Base-by-base conservation (phyloP, 2,113 vertebrate species). In the Notothenia coriiceps region DNA sequence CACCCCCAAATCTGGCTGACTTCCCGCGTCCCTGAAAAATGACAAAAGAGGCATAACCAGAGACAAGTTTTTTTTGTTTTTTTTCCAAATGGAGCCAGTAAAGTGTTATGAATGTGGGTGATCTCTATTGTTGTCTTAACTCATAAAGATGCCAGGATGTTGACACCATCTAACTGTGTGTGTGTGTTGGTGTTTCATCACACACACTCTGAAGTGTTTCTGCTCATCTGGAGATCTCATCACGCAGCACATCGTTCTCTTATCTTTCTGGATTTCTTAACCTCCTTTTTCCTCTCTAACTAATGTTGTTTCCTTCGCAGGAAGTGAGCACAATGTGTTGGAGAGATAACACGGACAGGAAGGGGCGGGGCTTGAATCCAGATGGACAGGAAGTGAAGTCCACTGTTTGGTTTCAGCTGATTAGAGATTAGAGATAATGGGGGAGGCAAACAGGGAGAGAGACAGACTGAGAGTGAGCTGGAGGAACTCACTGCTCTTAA, bases 321-420 rank as follows among this genome's bases (percentile, higher is more conserved):
- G 91, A 94, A 92, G 88, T 44, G 49, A 81, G 44, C 86, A 93
- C 93, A 94, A 94, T 94, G 90, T 88, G 89, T 85, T 67, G 50
- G 75, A 70, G 74, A 85, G 92, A 94, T 91, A 94, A 92, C 79
- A 20, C 20, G 6, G 76, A 77, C 89, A 88, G 91, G 91, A 92
- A 92, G 85, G 72, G 92, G 90, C 83, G 85, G 89, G 86, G 10
- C 70, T 77, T 91, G 15, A 13, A 1, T 67, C 77, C 89, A 89
- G 84, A 89, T 87, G 90, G 80, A 83, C 87, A 81, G 93, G 93
- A 92, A 93, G 86, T 79, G 3, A 25, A 70, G 55, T 57, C 40
- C 44, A 29, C 50, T 85, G 90, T 91, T 92, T 91, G 71, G 83
- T 66, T 89, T 6, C 90, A 57, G 69, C 79, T 88, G 89, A 93